Conservation (phyloP, 2,113 vertebrate genomes). For the Zapornia atra region DNA sequence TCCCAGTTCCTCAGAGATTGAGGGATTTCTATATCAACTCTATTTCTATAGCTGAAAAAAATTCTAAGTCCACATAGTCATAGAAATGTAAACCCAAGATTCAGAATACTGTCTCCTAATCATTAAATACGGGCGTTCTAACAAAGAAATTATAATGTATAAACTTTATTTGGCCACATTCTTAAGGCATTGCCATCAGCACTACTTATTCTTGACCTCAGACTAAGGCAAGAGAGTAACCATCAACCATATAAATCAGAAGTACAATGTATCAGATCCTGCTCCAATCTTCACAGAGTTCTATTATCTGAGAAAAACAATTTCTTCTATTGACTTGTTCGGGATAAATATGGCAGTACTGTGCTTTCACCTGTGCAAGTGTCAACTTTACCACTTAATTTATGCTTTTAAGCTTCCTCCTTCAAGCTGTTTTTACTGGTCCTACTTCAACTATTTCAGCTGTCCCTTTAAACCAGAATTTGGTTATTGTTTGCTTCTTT, state of each 20-base stretch:
- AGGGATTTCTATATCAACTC: background rate
- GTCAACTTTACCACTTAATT: background rate
- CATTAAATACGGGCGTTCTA: background rate
- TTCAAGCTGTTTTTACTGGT: background rate
- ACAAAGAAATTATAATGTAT: background rate
- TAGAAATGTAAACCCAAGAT: background rate
- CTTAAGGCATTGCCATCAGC: background rate
- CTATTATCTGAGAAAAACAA: background rate
- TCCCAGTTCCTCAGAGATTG: background rate
- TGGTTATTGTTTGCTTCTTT: background rate
- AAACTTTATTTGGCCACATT: background rate
- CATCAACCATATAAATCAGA: background rate
- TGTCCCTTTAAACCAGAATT: background rate
- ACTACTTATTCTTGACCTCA: background rate
- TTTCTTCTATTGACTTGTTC: background rate
- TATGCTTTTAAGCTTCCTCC: background rate
- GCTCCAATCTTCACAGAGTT: background rate
- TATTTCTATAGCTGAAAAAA: background rate
- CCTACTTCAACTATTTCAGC: background rate
- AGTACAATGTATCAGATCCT: fast-evolving
- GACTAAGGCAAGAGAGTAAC: background rate
- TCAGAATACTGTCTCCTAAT: background rate
- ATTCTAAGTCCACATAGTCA: background rate
- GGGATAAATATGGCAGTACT: background rate
- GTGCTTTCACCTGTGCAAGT: background rate